Evolutionary conservation across 2,888 invertebrate genomes (phyloP).

Genomic region (Apamea anceps): DNA sequence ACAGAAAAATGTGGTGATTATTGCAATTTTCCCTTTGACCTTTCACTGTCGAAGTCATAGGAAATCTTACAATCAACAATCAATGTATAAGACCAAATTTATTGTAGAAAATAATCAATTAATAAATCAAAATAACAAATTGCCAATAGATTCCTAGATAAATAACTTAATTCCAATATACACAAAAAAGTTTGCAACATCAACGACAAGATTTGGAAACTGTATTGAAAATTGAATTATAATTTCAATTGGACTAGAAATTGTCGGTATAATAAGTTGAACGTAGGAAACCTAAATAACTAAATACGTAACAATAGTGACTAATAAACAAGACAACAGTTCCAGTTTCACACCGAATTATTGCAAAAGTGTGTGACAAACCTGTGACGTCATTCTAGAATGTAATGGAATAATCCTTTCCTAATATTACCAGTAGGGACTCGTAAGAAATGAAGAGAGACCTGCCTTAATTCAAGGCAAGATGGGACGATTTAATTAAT

Average conservation of each 20-base stretch:
- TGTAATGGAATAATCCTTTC: not conserved
- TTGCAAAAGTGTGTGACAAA: constrained; percentile 36
- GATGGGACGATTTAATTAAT: too few species aligned
- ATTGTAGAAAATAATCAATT: not conserved
- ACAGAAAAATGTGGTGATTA: not conserved
- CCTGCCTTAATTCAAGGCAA: too few species aligned
- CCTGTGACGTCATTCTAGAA: constrained; percentile 26
- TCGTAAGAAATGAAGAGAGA: not conserved
- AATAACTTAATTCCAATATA: not conserved
- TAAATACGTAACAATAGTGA: constrained; percentile 45
- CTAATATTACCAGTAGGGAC: not conserved
- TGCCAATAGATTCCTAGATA: not conserved
- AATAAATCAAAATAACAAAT: too few species aligned
- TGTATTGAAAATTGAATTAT: not conserved
- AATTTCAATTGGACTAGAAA: constrained; percentile 17
- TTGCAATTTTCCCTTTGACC: too few species aligned
- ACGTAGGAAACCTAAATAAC: constrained; percentile 47
- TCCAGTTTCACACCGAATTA: constrained; percentile 42
- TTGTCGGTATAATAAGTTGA: constrained; percentile 1
- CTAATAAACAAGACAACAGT: constrained; percentile 37
- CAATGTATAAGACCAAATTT: not conserved
- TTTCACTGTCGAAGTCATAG: not conserved
- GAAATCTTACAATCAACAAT: not conserved
- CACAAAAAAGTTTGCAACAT: constrained; percentile 8
- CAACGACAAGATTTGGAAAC: constrained; percentile 9